A percentile compares a stretch with the other conserved stretches of the same genome.
These are phyloP conservation scores for Megamerina dolium DNA, from an alignment of 2,888 invertebrate genomes.

Conservation along the genomic window DNA sequence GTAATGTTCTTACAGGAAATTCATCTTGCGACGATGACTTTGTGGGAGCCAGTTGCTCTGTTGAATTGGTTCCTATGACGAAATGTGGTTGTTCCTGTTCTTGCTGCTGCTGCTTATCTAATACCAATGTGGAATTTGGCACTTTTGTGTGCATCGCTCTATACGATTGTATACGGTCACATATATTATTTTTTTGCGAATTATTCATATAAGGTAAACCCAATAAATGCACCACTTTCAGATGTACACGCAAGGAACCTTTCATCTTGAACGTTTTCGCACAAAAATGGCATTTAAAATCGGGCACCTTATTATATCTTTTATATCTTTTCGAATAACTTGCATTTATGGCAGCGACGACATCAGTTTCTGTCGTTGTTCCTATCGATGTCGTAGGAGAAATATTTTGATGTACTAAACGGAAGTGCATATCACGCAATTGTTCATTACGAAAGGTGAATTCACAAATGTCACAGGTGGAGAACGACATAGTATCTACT, in stretches of 20 bases:
- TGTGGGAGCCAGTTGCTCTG: no score
- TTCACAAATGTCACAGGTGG: conserved; percentile 63
- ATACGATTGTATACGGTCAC: neutral
- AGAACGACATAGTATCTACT: conserved; percentile 9
- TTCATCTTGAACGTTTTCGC: conserved; percentile 62
- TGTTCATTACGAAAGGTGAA: conserved; percentile 64
- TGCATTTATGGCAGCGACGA: no score
- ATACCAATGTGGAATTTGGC: no score
- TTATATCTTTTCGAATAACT: no score
- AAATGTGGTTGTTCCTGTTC: conserved; percentile 6
- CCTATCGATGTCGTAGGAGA: neutral
- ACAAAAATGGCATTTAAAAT: neutral
- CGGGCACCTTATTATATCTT: neutral
- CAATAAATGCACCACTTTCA: conserved; percentile 67
- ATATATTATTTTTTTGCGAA: neutral
- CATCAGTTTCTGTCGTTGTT: neutral
- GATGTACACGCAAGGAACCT: conserved; percentile 75
- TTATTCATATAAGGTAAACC: conserved; percentile 27
- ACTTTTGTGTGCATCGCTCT: no score
- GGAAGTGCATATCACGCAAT: conserved; percentile 68
- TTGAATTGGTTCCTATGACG: no score
- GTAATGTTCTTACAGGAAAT: conserved; percentile 6
- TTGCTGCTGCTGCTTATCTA: conserved; percentile 6
- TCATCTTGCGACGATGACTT: no score
- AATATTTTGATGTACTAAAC: conserved; percentile 57